A percentile compares a stretch with the other conserved stretches of the same genome.
These are phyloP conservation scores for Eremobia ochroleuca DNA, from an alignment of 2,888 invertebrate species.

Conservation along the genomic window DNA sequence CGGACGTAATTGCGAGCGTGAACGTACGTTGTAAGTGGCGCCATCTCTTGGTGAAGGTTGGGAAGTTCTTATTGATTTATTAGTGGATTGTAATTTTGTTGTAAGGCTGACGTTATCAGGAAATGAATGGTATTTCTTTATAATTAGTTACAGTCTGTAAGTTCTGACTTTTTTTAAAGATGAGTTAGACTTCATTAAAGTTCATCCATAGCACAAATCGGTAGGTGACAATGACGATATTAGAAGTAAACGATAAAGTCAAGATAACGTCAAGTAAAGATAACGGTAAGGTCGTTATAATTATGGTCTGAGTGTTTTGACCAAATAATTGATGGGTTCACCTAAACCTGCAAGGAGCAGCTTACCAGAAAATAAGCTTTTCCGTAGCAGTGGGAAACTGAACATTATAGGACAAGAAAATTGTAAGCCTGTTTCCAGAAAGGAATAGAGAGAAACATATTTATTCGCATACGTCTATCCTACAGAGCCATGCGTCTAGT, in stretches of 20 bases:
- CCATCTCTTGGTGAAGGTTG: conserved; percentile 69
- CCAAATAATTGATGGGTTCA: not conserved
- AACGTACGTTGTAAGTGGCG: conserved; percentile 58
- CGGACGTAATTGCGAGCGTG: conserved; percentile 69
- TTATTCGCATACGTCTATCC: not conserved
- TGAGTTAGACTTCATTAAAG: not conserved
- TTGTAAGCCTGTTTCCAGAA: not conserved
- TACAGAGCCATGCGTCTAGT: not conserved
- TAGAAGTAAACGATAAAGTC: not conserved
- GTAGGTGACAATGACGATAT: not conserved
- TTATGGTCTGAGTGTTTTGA: too few relatives aligned
- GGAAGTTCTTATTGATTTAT: conserved; percentile 51
- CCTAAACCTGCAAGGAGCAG: not conserved
- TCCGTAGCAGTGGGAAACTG: not conserved
- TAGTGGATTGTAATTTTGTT: conserved; percentile 26
- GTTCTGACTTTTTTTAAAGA: not conserved
- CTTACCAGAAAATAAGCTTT: not conserved
- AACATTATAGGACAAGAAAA: not conserved
- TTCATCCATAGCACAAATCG: not conserved
- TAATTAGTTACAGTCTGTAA: conserved; percentile 2
- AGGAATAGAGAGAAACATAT: not conserved
- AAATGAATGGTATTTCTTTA: conserved; percentile 19
- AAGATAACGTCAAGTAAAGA: too few relatives aligned
- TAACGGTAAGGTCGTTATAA: too few relatives aligned
- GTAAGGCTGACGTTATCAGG: conserved; percentile 5